Conservation (phyloP, 2,113 vertebrate genomes). For the Raja brachyura region DNA sequence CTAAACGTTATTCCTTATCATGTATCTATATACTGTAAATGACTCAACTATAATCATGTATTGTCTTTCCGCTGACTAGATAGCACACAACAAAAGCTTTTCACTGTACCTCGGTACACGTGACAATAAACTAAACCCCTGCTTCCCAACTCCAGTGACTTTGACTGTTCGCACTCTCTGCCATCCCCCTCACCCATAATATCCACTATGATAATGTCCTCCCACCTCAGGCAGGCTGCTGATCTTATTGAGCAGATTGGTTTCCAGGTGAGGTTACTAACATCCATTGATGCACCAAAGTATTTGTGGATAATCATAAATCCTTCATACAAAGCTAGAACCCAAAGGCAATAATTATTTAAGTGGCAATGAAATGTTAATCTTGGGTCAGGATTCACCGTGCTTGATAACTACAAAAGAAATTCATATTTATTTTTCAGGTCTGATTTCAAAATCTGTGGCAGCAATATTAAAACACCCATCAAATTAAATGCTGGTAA, state of each 20-base stretch:
- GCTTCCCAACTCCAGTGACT: neutral
- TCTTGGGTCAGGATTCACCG: neutral
- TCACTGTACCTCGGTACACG: too few species aligned
- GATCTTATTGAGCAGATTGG: neutral
- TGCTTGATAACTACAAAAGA: neutral
- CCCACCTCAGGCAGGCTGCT: neutral
- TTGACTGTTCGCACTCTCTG: neutral
- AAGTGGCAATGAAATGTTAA: too few species aligned
- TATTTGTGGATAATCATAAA: neutral
- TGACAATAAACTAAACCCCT: too few species aligned
- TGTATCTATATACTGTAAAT: too few species aligned
- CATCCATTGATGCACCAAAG: neutral
- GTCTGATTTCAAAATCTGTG: neutral
- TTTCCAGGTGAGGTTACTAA: neutral
- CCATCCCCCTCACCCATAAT: too few species aligned
- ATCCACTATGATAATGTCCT: neutral
- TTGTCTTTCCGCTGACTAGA: too few species aligned
- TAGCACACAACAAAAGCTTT: too few species aligned
- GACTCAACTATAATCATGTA: too few species aligned
- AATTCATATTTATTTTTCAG: neutral
- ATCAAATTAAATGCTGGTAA: neutral
- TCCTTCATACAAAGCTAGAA: neutral
- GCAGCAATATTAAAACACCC: neutral
- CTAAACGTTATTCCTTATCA: too few species aligned
- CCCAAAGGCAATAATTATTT: neutral